Evolutionary conservation across 2,888 invertebrate genomes (phyloP).

Genomic region (Taphrorychus bicolor): DNA sequence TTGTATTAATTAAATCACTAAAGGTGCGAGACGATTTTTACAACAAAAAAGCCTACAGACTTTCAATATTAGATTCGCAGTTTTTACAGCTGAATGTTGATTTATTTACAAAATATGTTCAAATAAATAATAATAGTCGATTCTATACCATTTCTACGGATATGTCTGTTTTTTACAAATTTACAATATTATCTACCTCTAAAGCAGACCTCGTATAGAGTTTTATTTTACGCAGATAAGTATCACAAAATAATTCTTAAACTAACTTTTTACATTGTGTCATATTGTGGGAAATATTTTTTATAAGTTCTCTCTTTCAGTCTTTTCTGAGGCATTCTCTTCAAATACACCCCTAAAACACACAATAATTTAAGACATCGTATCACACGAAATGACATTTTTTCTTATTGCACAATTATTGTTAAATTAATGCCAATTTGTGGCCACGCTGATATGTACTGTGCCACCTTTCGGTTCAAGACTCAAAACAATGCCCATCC

Average conservation of each 20-base stretch:
- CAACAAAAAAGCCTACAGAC: neutral
- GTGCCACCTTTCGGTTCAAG: neutral
- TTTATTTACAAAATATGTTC: neutral
- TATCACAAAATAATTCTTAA: slow-evolving; percentile 32
- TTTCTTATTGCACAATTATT: slow-evolving; percentile 26
- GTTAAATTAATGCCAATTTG: slow-evolving; percentile 10
- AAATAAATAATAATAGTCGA: slow-evolving; percentile 4
- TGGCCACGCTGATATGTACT: slow-evolving; percentile 3
- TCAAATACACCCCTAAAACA: neutral
- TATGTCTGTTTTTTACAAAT: neutral
- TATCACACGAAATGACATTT: slow-evolving; percentile 18
- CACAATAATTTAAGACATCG: neutral
- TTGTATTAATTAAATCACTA: neutral
- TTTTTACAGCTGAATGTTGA: too few species aligned
- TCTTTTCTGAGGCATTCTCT: neutral
- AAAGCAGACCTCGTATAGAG: neutral
- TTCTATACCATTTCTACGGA: neutral
- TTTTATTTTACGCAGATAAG: slow-evolving; percentile 21
- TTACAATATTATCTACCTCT: slow-evolving; percentile 9
- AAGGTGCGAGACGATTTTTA: neutral
- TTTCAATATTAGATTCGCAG: too few species aligned
- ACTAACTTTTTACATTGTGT: slow-evolving; percentile 6
- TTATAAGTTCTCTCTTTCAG: neutral
- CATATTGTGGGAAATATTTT: neutral
- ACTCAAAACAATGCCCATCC: slow-evolving; percentile 30